These are phyloP conservation scores for Scomber colias DNA, from an alignment of 2,113 vertebrate genomes.

Conservation along the genomic window DNA sequence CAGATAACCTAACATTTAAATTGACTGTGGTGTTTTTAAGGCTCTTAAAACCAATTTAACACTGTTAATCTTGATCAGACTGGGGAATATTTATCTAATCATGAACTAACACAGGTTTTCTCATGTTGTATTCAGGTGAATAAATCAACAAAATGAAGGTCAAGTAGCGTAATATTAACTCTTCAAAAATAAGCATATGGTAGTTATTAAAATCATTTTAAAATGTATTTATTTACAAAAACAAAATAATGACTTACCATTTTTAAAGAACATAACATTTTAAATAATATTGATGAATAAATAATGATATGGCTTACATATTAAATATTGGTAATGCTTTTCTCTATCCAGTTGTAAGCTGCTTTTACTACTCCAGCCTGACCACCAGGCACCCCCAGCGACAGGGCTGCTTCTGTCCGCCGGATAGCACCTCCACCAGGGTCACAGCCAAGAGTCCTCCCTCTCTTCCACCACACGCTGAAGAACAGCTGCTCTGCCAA, in stretches of 20 bases:
- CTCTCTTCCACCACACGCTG: slow-evolving; percentile 63
- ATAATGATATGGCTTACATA: too few species aligned
- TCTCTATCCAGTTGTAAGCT: slow-evolving; percentile 32
- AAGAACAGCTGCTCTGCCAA: slow-evolving; percentile 79
- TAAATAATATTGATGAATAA: not conserved
- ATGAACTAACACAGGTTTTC: slow-evolving; percentile 16
- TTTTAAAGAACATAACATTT: not conserved
- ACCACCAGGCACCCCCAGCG: slow-evolving; percentile 58
- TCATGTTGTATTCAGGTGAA: not conserved
- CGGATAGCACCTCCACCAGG: slow-evolving; percentile 71
- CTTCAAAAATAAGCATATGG: not conserved
- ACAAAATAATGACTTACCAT: not conserved
- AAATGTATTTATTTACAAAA: not conserved
- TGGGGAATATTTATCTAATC: slow-evolving; percentile 18
- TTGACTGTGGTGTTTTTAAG: slow-evolving; percentile 8
- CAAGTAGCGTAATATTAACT: not conserved
- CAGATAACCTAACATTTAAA: slow-evolving; percentile 18
- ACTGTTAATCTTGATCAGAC: slow-evolving; percentile 4
- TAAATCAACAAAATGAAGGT: slow-evolving; percentile 23
- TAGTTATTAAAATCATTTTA: not conserved
- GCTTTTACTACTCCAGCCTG: slow-evolving; percentile 41
- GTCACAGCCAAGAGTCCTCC: slow-evolving; percentile 78
- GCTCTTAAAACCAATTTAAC: not conserved
- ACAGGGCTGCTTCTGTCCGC: slow-evolving; percentile 75
- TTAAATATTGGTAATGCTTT: not conserved